These are phyloP conservation scores for Drosophila glabriapex DNA, from an alignment of 2,888 invertebrate species.

Conservation along the genomic window DNA sequence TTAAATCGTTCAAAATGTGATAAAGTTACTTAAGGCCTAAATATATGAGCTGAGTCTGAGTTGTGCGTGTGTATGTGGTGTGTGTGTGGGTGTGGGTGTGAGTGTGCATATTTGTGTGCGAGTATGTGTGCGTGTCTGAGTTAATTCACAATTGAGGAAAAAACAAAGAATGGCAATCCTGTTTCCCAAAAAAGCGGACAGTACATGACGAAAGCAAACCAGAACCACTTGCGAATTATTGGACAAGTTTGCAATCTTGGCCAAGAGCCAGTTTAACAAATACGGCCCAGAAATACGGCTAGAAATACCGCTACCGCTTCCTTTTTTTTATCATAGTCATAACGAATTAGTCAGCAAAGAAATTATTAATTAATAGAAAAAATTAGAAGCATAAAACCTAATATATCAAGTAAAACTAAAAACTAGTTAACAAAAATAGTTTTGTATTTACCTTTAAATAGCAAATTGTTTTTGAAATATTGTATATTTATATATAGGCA, in stretches of 20 bases:
- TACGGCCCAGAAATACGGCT: conserved; percentile 7
- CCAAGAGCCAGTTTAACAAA: conserved; percentile 21
- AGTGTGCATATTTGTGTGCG: conserved; percentile 27
- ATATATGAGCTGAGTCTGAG: conserved; percentile 37
- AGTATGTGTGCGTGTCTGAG: conserved; percentile 27
- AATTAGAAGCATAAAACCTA: not conserved
- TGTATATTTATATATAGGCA: not conserved
- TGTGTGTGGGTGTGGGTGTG: not conserved
- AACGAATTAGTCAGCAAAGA: conserved; percentile 25
- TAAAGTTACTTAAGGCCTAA: conserved; percentile 53
- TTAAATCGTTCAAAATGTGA: conserved; percentile 37
- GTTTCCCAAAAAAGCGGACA: conserved; percentile 43
- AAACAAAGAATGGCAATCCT: conserved; percentile 15
- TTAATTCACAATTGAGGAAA: conserved; percentile 23
- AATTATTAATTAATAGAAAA: conserved; percentile 14
- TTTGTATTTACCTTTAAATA: not conserved
- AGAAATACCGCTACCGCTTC: conserved; percentile 39
- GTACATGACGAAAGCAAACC: conserved; percentile 38
- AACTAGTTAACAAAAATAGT: not conserved
- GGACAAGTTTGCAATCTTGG: conserved; percentile 4
- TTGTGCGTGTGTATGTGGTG: conserved; percentile 25
- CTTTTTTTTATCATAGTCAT: conserved; percentile 11
- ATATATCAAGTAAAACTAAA: not conserved
- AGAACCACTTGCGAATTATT: conserved; percentile 47
- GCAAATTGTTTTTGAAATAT: not conserved